Conservation (phyloP, 2,888 invertebrate genomes). For the Sinelater perroti region DNA sequence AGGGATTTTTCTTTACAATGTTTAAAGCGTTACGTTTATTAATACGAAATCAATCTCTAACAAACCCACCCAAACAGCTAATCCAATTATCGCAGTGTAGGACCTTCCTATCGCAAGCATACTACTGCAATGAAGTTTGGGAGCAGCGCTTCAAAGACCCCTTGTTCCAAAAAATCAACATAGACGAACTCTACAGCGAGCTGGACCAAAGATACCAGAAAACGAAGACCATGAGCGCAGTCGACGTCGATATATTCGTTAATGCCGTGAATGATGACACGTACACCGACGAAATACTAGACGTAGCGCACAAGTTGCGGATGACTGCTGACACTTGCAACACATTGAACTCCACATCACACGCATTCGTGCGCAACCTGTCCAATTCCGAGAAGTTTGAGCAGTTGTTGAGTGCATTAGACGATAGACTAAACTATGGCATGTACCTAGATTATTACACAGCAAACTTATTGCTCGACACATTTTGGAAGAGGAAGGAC, state of each 20-base stretch:
- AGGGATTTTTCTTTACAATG: slow-evolving; percentile 13
- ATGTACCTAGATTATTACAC: slow-evolving; percentile 86
- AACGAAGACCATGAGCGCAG: slow-evolving; percentile 72
- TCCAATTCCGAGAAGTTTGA: slow-evolving; percentile 66
- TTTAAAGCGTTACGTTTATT: slow-evolving; percentile 10
- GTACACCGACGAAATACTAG: slow-evolving; percentile 76
- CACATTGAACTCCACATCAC: slow-evolving; percentile 80
- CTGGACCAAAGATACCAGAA: slow-evolving; percentile 73
- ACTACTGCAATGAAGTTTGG: slow-evolving; percentile 78
- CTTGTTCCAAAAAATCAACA: slow-evolving; percentile 68
- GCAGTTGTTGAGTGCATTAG: slow-evolving; percentile 75
- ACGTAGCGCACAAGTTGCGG: slow-evolving; percentile 76
- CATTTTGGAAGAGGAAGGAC: slow-evolving; percentile 74
- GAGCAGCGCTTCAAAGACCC: slow-evolving; percentile 69
- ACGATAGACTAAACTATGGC: slow-evolving; percentile 87
- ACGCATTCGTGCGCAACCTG: slow-evolving; percentile 77
- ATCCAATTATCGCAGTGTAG: slow-evolving; percentile 45
- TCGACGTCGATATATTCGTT: slow-evolving; percentile 85
- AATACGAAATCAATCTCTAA: slow-evolving; percentile 2
- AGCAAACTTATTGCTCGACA: slow-evolving; percentile 82
- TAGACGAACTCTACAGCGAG: slow-evolving; percentile 74
- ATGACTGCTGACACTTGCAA: slow-evolving; percentile 75
- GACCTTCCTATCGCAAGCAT: slow-evolving; percentile 75
- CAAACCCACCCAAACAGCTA: not conserved
- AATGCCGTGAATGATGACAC: slow-evolving; percentile 69